phyloP scores from a whole-genome alignment of 1,140 invertebrate species.

The Heterodera schachtii region DNA sequence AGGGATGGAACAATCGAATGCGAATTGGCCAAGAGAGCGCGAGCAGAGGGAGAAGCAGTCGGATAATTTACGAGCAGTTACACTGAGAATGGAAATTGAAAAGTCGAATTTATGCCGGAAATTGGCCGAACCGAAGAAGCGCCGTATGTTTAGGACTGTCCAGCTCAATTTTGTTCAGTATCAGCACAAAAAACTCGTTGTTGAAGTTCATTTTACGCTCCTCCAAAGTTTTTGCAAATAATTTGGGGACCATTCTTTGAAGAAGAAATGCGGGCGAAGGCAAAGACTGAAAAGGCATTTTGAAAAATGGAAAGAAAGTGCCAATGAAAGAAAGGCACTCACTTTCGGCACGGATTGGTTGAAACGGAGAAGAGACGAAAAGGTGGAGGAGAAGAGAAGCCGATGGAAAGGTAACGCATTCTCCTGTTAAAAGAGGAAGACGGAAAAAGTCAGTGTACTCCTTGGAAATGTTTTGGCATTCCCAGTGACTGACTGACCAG shows the following conservation, averaged over 20 bases:
- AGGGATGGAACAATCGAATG: neutral
- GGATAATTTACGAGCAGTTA: constrained; percentile 13
- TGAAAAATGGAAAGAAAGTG: neutral
- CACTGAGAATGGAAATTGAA: constrained; percentile 16
- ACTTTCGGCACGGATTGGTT: neutral
- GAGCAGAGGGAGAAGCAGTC: constrained; percentile 20
- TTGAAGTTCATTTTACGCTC: constrained; percentile 26
- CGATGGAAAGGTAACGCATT: constrained; percentile 21
- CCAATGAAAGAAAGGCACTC: neutral
- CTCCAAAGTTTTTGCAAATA: constrained; percentile 18
- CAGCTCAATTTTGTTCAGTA: neutral
- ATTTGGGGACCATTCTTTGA: constrained; percentile 10
- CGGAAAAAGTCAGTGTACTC: neutral
- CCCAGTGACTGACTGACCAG: neutral
- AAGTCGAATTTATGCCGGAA: neutral
- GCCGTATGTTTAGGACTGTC: constrained; percentile 3
- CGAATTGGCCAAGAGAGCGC: constrained; percentile 22
- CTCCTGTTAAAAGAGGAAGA: neutral
- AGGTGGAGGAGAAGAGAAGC: constrained; percentile 13
- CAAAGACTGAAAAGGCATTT: neutral
- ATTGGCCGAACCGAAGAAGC: constrained; percentile 6
- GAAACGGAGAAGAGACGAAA: constrained; percentile 7
- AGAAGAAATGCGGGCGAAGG: constrained; percentile 22
- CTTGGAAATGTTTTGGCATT: too few species aligned
- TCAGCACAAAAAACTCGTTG: constrained; percentile 28